phyloP scores from a whole-genome alignment of 2,797 vertebrate genomes.

The Lemur catta region DNA sequence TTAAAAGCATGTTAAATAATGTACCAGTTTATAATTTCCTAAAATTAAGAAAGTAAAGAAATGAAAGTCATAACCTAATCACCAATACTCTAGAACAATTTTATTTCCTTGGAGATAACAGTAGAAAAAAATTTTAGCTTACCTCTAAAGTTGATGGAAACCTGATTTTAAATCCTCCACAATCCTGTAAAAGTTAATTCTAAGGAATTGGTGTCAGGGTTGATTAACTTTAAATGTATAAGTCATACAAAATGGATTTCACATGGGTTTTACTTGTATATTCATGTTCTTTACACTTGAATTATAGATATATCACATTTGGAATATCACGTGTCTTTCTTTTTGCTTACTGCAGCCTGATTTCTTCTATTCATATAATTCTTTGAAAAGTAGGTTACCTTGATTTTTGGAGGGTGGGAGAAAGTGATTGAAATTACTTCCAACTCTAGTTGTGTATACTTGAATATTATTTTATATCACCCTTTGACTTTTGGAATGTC shows the following conservation, averaged over 20 bases:
- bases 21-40: not conserved
- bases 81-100: not conserved
- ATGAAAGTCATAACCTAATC: not conserved
- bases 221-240: constrained; percentile 17
- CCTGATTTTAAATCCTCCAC: not conserved
- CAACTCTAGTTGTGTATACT: not conserved
- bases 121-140: not conserved
- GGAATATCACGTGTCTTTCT: not conserved
- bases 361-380: constrained; percentile 29
- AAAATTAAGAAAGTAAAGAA: constrained; percentile 25
- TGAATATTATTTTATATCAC: constrained; percentile 38
- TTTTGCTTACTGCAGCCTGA: not conserved
- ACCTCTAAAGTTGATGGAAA: constrained; percentile 2
- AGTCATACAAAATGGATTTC: not conserved
- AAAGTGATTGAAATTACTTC: not conserved
- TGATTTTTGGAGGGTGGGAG: not conserved
- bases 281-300: constrained; percentile 25
- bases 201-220: not conserved
- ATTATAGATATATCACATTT: not conserved
- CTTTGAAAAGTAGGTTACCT: constrained; percentile 9
- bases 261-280: not conserved
- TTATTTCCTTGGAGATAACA: constrained; percentile 20
- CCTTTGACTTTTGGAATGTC: constrained; percentile 58
- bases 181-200: constrained; percentile 26
- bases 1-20: constrained; percentile 27